A percentile compares a stretch with the other conserved stretches of the same genome.
Evolutionary conservation across 2,888 invertebrate genomes (phyloP).

Genomic region (Volucella inflata): DNA sequence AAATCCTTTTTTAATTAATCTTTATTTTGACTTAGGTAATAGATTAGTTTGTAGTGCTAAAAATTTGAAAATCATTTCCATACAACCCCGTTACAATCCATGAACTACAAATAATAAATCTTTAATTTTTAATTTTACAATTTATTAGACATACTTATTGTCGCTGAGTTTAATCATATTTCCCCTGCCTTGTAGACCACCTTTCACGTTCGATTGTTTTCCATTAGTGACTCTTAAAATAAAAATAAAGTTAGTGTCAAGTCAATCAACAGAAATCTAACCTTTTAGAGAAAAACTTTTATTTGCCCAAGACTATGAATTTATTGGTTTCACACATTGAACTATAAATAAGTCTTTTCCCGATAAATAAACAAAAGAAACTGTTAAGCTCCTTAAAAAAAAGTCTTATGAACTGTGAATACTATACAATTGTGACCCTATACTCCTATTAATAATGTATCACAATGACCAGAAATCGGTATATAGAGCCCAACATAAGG

Average conservation of each 20-base stretch:
- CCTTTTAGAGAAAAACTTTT: neutral
- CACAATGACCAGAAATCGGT: no score
- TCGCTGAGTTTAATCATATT: constrained; percentile 81
- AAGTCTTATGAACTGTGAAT: no score
- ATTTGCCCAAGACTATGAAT: no score
- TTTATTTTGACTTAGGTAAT: neutral
- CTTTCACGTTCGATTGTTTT: constrained; percentile 79
- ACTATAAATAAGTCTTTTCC: no score
- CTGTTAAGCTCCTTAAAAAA: no score
- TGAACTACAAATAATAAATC: constrained; percentile 77
- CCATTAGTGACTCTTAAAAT: constrained; percentile 78
- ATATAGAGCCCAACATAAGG: no score
- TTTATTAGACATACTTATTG: constrained; percentile 80
- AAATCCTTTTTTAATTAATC: neutral
- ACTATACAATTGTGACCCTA: no score
- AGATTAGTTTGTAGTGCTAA: constrained; percentile 76
- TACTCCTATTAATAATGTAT: no score
- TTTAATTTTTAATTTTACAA: constrained; percentile 1
- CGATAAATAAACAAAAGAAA: no score
- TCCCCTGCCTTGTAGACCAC: constrained; percentile 80
- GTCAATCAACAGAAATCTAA: neutral
- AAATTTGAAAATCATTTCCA: constrained; percentile 81
- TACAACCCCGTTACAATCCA: constrained; percentile 83
- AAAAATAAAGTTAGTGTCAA: neutral
- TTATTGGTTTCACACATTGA: no score